Conservation (phyloP, 2,888 invertebrate species). For the Pandemis corylana region DNA sequence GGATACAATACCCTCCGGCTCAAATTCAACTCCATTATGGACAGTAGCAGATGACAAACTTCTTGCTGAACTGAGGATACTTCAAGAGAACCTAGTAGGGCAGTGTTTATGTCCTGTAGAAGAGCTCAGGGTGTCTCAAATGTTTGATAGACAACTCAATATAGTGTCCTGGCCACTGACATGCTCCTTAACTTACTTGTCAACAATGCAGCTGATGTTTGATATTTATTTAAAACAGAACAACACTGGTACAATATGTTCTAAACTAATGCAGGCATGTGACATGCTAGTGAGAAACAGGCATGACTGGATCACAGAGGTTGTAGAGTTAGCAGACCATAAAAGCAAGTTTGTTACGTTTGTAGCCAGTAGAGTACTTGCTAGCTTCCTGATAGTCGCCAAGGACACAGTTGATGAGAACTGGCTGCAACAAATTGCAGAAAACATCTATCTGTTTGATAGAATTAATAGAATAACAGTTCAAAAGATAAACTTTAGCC, state of each 20-base stretch:
- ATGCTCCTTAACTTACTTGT: conserved; percentile 89
- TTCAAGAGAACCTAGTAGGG: conserved; percentile 88
- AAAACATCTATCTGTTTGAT: conserved; percentile 88
- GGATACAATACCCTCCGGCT: conserved; percentile 76
- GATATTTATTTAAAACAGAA: conserved; percentile 94
- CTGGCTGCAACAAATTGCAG: conserved; percentile 91
- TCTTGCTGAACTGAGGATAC: conserved; percentile 81
- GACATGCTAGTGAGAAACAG: conserved; percentile 92
- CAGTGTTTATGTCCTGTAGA: conserved; percentile 92
- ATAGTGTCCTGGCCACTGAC: conserved; percentile 80
- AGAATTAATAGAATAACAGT: conserved; percentile 87
- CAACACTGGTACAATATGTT: conserved; percentile 92
- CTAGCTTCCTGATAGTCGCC: conserved; percentile 93
- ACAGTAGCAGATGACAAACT: conserved; percentile 72
- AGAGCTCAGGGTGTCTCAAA: conserved; percentile 88
- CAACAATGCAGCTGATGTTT: conserved; percentile 92
- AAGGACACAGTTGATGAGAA: conserved; percentile 92
- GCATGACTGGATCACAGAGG: conserved; percentile 93
- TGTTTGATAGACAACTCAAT: conserved; percentile 87
- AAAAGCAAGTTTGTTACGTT: conserved; percentile 92
- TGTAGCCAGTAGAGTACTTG: conserved; percentile 91
- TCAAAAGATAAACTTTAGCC: conserved; percentile 92
- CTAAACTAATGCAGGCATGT: conserved; percentile 91
- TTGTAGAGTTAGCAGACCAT: conserved; percentile 91
- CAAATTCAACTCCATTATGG: conserved; percentile 68